Conservation (phyloP, 2,888 invertebrate genomes). For the Dryococelus australis region DNA sequence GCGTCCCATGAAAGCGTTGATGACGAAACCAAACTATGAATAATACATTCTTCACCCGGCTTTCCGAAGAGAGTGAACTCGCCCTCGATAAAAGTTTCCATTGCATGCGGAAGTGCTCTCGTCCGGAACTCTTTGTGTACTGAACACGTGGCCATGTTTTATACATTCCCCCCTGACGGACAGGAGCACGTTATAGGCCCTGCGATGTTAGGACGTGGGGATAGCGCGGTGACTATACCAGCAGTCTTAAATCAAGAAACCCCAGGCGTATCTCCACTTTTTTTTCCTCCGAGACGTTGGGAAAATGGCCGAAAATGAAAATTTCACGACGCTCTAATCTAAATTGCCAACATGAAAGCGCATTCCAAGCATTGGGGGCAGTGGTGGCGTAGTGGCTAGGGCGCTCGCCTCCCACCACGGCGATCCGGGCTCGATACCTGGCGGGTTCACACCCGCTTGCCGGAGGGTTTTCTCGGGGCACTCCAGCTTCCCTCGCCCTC, state of each 20-base stretch:
- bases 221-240: background rate
- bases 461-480: too few species aligned
- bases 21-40: conserved; percentile 1
- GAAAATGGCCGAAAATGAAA: background rate
- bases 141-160: background rate
- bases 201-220: background rate
- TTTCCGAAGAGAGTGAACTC: background rate
- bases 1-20: background rate
- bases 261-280: background rate
- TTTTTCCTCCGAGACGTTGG: background rate
- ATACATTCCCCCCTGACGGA: background rate
- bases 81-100: background rate
- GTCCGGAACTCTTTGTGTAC: background rate
- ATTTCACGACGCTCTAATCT: background rate
- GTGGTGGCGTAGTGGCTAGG: too few species aligned
- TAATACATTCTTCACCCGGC: background rate
- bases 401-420: too few species aligned
- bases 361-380: too few species aligned
- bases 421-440: too few species aligned
- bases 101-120: background rate
- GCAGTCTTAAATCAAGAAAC: background rate
- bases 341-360: background rate
- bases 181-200: background rate
- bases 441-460: too few species aligned
- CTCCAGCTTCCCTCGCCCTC: too few species aligned